Percentiles rank a stretch among this genome's conserved stretches.
Conservation (phyloP, 2,888 invertebrate genomes). For the Chymomyza fuscimana region DNA sequence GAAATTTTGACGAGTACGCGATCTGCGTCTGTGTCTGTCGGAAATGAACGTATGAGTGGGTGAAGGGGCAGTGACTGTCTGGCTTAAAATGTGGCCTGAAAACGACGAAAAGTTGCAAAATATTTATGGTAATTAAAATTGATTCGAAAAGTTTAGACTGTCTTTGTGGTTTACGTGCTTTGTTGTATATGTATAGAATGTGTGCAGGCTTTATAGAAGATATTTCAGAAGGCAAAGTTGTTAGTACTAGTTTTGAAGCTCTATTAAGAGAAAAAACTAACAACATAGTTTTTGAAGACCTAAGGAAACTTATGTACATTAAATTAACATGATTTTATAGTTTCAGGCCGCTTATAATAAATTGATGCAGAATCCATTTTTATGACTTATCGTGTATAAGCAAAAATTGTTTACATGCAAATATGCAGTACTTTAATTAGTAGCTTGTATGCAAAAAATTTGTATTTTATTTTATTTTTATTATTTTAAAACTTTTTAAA, state of each 20-base stretch:
- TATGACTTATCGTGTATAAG: no score
- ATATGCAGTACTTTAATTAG: no score
- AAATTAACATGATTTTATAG: no score
- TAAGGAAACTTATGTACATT: no score
- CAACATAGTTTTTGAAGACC: no score
- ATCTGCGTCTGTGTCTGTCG: slow-evolving; percentile 30
- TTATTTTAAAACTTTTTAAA: no score
- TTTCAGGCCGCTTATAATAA: no score
- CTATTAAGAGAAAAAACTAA: no score
- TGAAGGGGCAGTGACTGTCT: not conserved
- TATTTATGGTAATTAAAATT: slow-evolving; percentile 76
- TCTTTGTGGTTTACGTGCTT: slow-evolving; percentile 53
- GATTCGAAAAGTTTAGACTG: slow-evolving; percentile 76
- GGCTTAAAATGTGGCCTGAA: slow-evolving; percentile 17
- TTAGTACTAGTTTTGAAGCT: not conserved
- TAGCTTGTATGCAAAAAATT: no score
- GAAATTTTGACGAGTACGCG: slow-evolving; percentile 51
- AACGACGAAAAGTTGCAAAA: slow-evolving; percentile 56
- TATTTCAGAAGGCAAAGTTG: not conserved
- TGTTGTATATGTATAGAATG: not conserved
- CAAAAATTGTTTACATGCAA: no score
- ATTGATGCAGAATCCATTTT: no score
- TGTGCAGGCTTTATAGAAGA: not conserved
- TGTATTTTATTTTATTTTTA: no score
- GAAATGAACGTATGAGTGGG: not conserved